Base-by-base conservation (phyloP, 2,888 invertebrate genomes). In the Macrosiphum euphorbiae region DNA sequence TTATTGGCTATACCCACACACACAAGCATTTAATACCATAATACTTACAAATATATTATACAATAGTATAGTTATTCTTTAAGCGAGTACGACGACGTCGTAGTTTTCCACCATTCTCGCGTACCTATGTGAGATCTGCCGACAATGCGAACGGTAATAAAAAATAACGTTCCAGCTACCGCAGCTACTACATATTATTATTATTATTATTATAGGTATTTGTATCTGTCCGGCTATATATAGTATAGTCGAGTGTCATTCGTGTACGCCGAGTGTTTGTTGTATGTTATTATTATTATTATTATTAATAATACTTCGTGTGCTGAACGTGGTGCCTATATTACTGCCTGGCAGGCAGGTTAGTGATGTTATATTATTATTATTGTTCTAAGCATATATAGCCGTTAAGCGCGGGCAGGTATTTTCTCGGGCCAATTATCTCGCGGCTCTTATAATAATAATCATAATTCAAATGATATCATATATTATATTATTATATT, bases 381-480 rank as follows among this genome's bases (percentile, higher is more conserved):
- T 55, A 20, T 35, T 35, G 67, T 67, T 35, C 67, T 20, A 35
- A 13, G n/a, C n/a, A n/a, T 47, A n/a, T 47, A 44, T n/a, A 13
- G 67, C n/a, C 67, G 67, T 67, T 35, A 16, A 67, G 35, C n/a
- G 16, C 47, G 11, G 16, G 35, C 67, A 67, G 20, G n/a, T n/a
- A n/a, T 67, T 67, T 67, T 85, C 85, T 86, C 86, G 86, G 28
- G 28, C 86, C 86, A 86, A 86, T 86, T 86, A 86, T 47, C 86
- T 86, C 47, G 44, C 28, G 47, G 44, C 28, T 86, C 47, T 47
- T 44, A 13, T 47, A 44, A 67, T 67, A 67, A n/a, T 67, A 67
- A 67, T 67, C 67, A n/a, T 67, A 67, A 67, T 67, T 67, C 35
- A 67, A 67, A 67, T 67, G n/a, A 67, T 20, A 20, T 67, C 16